Evolutionary conservation across 2,113 vertebrate species (phyloP), one percentile per base, ranked within the genome.

Genomic region (Myotis brandtii): DNA sequence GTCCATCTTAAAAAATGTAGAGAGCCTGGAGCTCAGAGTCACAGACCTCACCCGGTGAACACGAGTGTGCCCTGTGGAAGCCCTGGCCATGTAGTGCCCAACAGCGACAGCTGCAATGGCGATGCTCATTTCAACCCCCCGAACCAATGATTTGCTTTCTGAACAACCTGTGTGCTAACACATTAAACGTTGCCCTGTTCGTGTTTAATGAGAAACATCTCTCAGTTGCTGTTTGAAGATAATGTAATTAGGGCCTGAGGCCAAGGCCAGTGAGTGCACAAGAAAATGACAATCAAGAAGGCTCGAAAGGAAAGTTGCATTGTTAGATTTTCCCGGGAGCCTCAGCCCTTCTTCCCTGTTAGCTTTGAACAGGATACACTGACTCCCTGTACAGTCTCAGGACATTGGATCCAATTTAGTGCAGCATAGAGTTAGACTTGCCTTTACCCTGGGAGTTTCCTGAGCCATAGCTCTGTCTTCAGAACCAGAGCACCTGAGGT

Each of bases 231-330:
- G 5, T 77, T 90, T 90, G 88, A 95, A 94, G 84, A 90, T 56
- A 93, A 73, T 93, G 5, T 89, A 86, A 89, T 95, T 87, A 89
- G 82, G 91, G 21, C 83, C 80, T 20, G 32, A 91, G 70, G 83
- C 40, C 80, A 94, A 90, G 72, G 52, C 52, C 46, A 69, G 40
- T 25, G 84, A 77, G 56, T 50, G 52, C 56, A 72, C 21, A 54
- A 92, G 69, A 77, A 75, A 85, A 94, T 54, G 46, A 67, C 27
- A 67, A 14, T 80, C 54, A n/a, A 75, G 86, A 79, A 21, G 21
- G 11, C 21, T 54, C 10, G 3, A 20, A 87, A 62, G 75, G 70
- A 54, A 84, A 18, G 46, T 5, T 59, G 14, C 32, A 4, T 20
- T 37, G 18, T 67, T 56, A 13, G 30, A 43, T 32, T 59, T 91